Conservation (phyloP, 2,113 vertebrate genomes). For the Chascanopsetta lugubris region DNA sequence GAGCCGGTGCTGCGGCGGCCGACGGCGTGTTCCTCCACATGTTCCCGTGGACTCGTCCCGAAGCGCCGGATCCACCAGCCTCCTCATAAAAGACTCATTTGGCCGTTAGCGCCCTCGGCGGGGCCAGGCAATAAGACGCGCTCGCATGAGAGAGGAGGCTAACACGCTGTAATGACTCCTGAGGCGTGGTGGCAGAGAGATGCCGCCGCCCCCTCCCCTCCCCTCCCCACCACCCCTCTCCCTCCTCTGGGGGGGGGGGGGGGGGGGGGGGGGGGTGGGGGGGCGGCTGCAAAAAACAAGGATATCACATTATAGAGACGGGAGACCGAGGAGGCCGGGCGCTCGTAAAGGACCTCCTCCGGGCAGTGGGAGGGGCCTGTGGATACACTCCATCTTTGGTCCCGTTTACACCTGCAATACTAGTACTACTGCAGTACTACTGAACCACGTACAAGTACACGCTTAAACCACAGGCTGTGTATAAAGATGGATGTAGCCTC, state of each 20-base stretch:
- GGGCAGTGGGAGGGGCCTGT: background rate
- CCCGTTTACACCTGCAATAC: too few relatives aligned
- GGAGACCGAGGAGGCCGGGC: conserved; percentile 1
- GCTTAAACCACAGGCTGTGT: too few relatives aligned
- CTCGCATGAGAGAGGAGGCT: background rate
- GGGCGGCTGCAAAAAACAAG: conserved; percentile 27
- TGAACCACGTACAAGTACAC: too few relatives aligned
- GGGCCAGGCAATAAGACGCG: background rate
- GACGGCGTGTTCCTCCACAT: conserved; percentile 11
- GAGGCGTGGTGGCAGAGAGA: conserved; percentile 14
- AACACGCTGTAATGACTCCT: conserved; percentile 25
- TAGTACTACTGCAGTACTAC: too few relatives aligned
- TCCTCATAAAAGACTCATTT: conserved; percentile 29
- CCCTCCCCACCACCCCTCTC: too few relatives aligned
- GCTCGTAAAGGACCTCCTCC: conserved; percentile 11
- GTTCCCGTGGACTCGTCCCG: background rate
- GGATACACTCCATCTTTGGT: too few relatives aligned
- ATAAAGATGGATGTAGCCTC: too few relatives aligned
- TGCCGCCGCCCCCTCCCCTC: too few relatives aligned
- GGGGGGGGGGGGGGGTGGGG: too few relatives aligned
- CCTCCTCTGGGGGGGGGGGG: background rate
- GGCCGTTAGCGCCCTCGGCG: conserved; percentile 15
- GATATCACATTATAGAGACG: conserved; percentile 46
- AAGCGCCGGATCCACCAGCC: conserved; percentile 3
- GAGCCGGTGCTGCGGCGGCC: background rate